A percentile compares a stretch with the other conserved stretches of the same genome.
These are phyloP conservation scores for Porites lutea DNA, from an alignment of 64 coral and sea anemone genomes.

Conservation along the genomic window DNA sequence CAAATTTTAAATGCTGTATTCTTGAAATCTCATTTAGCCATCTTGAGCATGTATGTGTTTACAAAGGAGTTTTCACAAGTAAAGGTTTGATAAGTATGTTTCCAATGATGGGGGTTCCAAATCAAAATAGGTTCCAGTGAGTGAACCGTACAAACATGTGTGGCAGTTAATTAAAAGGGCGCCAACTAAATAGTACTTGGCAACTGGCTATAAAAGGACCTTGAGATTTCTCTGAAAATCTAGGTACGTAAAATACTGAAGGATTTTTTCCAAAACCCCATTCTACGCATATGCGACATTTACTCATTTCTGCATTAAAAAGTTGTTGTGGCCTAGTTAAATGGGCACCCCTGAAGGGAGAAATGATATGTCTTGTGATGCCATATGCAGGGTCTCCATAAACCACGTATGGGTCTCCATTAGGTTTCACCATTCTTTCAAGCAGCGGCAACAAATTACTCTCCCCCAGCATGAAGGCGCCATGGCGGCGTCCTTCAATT, in stretches of 20 bases:
- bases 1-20: conserved; percentile 48
- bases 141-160: conserved; percentile 44
- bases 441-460: conserved; percentile 34
- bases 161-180: conserved; percentile 50
- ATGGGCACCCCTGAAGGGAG: conserved; percentile 45
- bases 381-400: conserved; percentile 6
- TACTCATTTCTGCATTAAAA: conserved; percentile 25
- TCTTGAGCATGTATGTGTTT: conserved; percentile 33
- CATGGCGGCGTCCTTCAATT: conserved; percentile 38
- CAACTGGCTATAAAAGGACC: conserved; percentile 30
- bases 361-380: conserved; percentile 45
- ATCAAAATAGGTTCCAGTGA: conserved; percentile 54
- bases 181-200: conserved; percentile 54
- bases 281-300: conserved; percentile 27
- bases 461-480: conserved; percentile 47
- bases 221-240: conserved; percentile 36
- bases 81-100: conserved; percentile 44
- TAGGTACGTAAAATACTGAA: conserved; percentile 41
- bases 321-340: conserved; percentile 21
- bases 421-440: conserved; percentile 36
- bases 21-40: conserved; percentile 38
- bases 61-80: conserved; percentile 38
- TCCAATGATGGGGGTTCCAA: conserved; percentile 29
- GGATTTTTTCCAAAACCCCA: conserved; percentile 38
- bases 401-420: conserved; percentile 50